phyloP scores from a whole-genome alignment of 2,113 vertebrate genomes.

The Mirza zaza region DNA sequence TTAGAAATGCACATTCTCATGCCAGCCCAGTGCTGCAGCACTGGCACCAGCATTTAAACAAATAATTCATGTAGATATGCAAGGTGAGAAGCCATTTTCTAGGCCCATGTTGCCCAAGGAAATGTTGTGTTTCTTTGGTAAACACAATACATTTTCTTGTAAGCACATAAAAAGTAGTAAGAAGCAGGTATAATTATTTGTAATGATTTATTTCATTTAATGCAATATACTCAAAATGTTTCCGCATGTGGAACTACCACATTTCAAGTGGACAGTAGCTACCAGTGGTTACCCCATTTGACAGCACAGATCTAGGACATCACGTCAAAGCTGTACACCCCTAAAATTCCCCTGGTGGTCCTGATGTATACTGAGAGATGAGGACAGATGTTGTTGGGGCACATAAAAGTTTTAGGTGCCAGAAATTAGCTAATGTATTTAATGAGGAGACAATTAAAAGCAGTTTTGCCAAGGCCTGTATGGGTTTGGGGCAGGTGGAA shows the following conservation, averaged over 20 bases:
- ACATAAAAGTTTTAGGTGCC: not conserved
- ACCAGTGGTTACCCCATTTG: not conserved
- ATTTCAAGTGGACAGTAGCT: not conserved
- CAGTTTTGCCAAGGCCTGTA: rapidly evolving
- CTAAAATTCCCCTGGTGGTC: not conserved
- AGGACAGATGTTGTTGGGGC: too few relatives aligned
- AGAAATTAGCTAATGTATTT: not conserved
- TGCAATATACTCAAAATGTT: not conserved
- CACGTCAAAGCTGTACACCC: not conserved
- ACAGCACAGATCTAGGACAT: not conserved
- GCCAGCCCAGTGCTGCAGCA: too few relatives aligned
- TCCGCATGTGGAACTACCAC: too few relatives aligned
- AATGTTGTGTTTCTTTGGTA: not conserved
- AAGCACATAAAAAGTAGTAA: not conserved
- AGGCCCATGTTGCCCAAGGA: not conserved
- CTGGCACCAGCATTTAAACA: not conserved
- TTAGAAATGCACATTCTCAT: not conserved
- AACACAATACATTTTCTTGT: not conserved
- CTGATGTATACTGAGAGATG: not conserved
- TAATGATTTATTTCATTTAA: not conserved
- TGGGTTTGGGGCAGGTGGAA: rapidly evolving
- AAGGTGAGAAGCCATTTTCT: not conserved
- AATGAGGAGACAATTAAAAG: not conserved
- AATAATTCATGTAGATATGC: not conserved
- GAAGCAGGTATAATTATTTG: not conserved